Base-by-base conservation (phyloP, 2,797 vertebrate species). In the Hephaestus fuliginosus region DNA sequence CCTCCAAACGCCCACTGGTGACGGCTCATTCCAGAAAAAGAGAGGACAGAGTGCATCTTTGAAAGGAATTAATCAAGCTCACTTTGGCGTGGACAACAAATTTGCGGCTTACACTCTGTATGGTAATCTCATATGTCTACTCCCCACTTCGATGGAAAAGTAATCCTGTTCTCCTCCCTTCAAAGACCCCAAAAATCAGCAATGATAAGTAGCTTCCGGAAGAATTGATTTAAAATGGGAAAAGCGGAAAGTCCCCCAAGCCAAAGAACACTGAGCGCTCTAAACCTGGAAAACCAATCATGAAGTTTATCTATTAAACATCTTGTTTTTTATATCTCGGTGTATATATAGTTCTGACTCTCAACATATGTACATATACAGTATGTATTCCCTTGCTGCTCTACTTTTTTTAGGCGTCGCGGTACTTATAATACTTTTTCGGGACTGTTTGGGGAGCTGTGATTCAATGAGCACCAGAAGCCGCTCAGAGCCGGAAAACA, bases 181-280 rank as follows among this genome's bases (percentile, higher is more conserved):
- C 78, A 89, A 88, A 90, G 86, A 78, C 80, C 85, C 68, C 66
- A 76, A 72, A 90, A 90, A 87, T 91, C 91, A 83, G 80, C 77
- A 86, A 89, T 91, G 91, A 93, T 91, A 92, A 93, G 91, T 87
- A 82, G 89, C 83, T 91, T 93, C 91, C 89, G 91, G 83, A 83
- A 53, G 82, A 86, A 81, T 58, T 90, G 92, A 94, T 93, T 93
- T 91, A 92, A 88, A 93, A 93, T 85, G 63, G 86, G 84, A 75
- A 90, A 93, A 91, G 90, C 46, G 76, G 92, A 92, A 87, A 84
- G 70, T 83, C 67, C 33, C 60, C 18, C 13, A 48, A 80, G 89
- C 83, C 86, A 87, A 89, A 87, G 81, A 91, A 88, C 44, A 90
- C 89, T 4, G 63, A 85, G 82, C 1, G 13, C 63, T 80, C 25